Conservation (phyloP, 2,797 vertebrate species). For the Sebastes kiyomatsui region DNA sequence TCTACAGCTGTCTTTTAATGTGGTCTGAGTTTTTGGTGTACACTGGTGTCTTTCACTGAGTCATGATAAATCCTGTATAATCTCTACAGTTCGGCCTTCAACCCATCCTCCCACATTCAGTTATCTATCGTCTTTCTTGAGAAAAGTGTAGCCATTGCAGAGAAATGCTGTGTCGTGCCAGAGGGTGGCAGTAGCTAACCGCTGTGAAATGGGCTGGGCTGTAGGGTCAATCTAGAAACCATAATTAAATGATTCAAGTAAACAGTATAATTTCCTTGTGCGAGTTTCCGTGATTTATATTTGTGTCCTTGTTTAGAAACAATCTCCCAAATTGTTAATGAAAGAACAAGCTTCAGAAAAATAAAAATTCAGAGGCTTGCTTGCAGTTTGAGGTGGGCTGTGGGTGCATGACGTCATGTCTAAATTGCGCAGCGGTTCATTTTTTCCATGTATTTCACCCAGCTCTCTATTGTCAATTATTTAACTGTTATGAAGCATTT, state of each 20-base stretch:
- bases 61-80: background rate
- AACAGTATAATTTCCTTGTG: background rate
- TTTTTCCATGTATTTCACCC: background rate
- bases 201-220: background rate
- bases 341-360: background rate
- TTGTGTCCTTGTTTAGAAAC: background rate
- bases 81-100: background rate
- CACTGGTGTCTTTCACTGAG: background rate
- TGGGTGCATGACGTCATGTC: background rate
- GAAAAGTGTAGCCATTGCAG: background rate
- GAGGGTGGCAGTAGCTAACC: conserved; percentile 41
- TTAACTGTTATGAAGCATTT: background rate
- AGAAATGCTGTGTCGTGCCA: conserved; percentile 33
- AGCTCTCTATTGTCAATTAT: background rate
- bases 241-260: background rate
- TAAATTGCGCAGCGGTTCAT: background rate
- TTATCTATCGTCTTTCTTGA: background rate
- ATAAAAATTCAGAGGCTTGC: background rate
- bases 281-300: background rate
- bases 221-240: background rate
- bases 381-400: background rate
- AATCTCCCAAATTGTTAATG: background rate
- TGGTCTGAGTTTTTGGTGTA: background rate
- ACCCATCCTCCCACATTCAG: background rate
- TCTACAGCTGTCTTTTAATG: background rate